Evolutionary conservation across 1,140 invertebrate species (phyloP).

Genomic region (Pseudomyrmex sp.): DNA sequence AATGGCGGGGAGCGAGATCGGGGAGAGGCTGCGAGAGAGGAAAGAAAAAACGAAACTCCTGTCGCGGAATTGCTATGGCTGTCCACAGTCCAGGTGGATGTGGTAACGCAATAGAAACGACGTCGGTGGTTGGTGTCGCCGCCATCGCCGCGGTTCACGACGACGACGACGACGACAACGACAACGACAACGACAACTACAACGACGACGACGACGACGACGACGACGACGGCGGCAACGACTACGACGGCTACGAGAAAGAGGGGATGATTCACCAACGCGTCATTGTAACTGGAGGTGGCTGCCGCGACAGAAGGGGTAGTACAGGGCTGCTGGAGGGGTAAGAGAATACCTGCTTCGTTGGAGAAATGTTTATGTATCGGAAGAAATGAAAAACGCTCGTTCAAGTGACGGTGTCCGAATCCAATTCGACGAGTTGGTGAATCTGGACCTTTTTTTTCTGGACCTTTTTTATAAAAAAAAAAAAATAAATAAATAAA

Average conservation of each 20-base stretch:
- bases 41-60: slow-evolving; percentile 24
- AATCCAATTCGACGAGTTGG: background rate
- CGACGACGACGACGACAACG: background rate
- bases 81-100: slow-evolving; percentile 39
- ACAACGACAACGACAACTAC: slow-evolving; percentile 19
- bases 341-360: slow-evolving; percentile 59
- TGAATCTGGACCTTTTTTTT: background rate
- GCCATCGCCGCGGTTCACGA: background rate
- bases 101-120: slow-evolving; percentile 28
- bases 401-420: background rate
- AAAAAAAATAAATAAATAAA: background rate
- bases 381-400: slow-evolving; percentile 74
- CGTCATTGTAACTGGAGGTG: slow-evolving; percentile 56
- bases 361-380: slow-evolving; percentile 77
- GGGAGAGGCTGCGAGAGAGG: background rate
- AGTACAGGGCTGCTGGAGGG: slow-evolving; percentile 12
- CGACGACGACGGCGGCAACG: slow-evolving; percentile 21
- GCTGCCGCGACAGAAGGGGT: slow-evolving; percentile 42
- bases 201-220: slow-evolving; percentile 19
- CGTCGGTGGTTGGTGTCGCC: slow-evolving; percentile 39
- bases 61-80: slow-evolving; percentile 48
- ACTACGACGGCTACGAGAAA: slow-evolving; percentile 37
- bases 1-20: background rate
- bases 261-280: slow-evolving; percentile 54
- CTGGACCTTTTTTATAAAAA: too few relatives aligned